Evolutionary conservation across 2,113 vertebrate species (phyloP).

Genomic region (Leucopsar rothschildi): DNA sequence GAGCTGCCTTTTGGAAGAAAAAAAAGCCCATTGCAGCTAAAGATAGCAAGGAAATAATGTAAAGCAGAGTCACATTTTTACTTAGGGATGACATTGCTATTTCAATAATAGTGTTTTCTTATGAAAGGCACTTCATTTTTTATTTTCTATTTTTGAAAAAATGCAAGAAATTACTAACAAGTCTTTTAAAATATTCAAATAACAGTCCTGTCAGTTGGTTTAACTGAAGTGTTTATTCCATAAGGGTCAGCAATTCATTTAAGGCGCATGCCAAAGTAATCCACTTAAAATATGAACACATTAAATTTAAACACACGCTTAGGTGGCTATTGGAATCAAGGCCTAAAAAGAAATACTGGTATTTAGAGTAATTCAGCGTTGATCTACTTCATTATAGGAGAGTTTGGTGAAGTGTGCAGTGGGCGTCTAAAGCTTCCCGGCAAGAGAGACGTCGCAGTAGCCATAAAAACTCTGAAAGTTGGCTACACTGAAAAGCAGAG

Average conservation of each 20-base stretch:
- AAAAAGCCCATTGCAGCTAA: neutral
- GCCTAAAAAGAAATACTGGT: neutral
- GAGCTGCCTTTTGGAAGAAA: neutral
- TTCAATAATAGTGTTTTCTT: neutral
- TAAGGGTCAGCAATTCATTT: neutral
- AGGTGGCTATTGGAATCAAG: neutral
- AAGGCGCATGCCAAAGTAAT: neutral
- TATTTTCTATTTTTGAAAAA: neutral
- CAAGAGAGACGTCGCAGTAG: slow-evolving; percentile 91
- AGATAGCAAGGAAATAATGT: neutral
- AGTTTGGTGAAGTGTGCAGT: slow-evolving; percentile 98
- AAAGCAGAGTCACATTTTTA: neutral
- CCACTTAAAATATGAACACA: neutral
- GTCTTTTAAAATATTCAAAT: neutral
- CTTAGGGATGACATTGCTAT: neutral
- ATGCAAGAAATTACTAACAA: neutral
- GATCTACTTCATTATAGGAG: slow-evolving; percentile 78
- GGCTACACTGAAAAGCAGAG: slow-evolving; percentile 97
- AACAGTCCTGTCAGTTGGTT: neutral
- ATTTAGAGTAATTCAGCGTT: neutral
- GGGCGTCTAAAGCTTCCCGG: slow-evolving; percentile 95
- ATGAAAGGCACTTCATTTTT: neutral
- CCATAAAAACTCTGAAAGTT: slow-evolving; percentile 97
- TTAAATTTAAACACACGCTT: neutral
- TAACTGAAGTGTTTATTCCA: neutral